Evolutionary conservation across 1,140 invertebrate species (phyloP).

Genomic region (Melipona quadrifasciata): DNA sequence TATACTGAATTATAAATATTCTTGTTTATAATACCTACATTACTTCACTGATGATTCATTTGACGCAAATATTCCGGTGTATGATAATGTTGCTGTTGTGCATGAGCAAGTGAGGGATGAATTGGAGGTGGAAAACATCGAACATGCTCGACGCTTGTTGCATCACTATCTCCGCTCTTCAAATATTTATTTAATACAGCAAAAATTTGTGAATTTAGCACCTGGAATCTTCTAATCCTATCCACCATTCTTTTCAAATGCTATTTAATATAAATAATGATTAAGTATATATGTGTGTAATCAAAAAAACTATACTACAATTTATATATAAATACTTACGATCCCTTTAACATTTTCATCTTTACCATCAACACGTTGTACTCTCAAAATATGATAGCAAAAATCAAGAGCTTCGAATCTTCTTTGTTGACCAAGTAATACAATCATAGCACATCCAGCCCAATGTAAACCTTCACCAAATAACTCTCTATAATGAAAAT

Average conservation of each 20-base stretch:
- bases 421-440: conserved; percentile 97
- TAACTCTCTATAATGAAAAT: conserved; percentile 87
- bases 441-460: conserved; percentile 99
- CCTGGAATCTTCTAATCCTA: conserved; percentile 97
- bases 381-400: conserved; percentile 98
- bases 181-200: conserved; percentile 98
- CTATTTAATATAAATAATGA: conserved; percentile 82
- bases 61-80: conserved; percentile 84
- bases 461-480: conserved; percentile 99
- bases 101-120: conserved; percentile 87
- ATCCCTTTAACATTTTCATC: conserved; percentile 98
- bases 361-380: conserved; percentile 98
- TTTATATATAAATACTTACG: conserved; percentile 85
- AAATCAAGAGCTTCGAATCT: conserved; percentile 99
- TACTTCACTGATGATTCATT: conserved; percentile 76
- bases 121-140: conserved; percentile 97
- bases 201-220: conserved; percentile 99
- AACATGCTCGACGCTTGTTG: conserved; percentile 96
- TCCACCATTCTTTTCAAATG: conserved; percentile 98
- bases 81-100: conserved; percentile 84
- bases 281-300: conserved; percentile 23
- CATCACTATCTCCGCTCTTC: conserved; percentile 91
- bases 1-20: conserved; percentile 34
- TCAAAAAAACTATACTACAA: background rate
- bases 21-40: conserved; percentile 1